Evolutionary conservation across 2,113 vertebrate species (phyloP), one percentile per base, ranked within the genome.

Genomic region (Suricata suricatta): DNA sequence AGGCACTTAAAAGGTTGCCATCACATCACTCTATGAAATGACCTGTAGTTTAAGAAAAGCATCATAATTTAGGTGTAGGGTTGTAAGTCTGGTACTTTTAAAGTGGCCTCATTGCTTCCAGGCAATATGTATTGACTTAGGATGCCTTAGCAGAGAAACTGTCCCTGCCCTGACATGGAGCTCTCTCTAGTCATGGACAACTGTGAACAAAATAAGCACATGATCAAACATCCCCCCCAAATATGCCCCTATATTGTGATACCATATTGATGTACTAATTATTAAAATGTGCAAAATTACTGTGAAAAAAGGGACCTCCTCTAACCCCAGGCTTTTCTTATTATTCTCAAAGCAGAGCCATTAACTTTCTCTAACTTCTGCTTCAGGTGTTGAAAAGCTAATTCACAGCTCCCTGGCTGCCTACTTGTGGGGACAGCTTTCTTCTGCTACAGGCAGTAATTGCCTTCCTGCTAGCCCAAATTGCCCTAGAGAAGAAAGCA

Each of bases 331-430:
- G 82, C 68, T 86, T 97, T 92, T 88, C 92, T 96, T 97, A 85
- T 92, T 96, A 87, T 97, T 93, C 96, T 98, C 94, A 93, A 96
- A 93, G 84, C 71, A 96, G 87, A 87, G 60, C 71, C 72, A 96
- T 97, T 97, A 96, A 93, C 90, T 97, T 95, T 92, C 93, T 96
- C 80, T 88, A 97, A 95, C 76, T 88, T 96, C 64, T 50, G 80
- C 92, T 97, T 95, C 95, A 97, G 93, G 96, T 97, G 94, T 96
- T 95, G 97, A 96, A 97, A 97, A 98, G 81, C 81, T 97, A 97
- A 98, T 97, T 98, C 96, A 93, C 97, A 96, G 92, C 80, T 97
- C 84, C 90, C 71, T 63, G 88, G 94, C 60, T 79, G 66, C 90
- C 84, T 93, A 50, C 95, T 96, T 89, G 87, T 88, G 77, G 66